Conservation (phyloP, 2,888 invertebrate genomes). For the Synanthedon formicaeformis region DNA sequence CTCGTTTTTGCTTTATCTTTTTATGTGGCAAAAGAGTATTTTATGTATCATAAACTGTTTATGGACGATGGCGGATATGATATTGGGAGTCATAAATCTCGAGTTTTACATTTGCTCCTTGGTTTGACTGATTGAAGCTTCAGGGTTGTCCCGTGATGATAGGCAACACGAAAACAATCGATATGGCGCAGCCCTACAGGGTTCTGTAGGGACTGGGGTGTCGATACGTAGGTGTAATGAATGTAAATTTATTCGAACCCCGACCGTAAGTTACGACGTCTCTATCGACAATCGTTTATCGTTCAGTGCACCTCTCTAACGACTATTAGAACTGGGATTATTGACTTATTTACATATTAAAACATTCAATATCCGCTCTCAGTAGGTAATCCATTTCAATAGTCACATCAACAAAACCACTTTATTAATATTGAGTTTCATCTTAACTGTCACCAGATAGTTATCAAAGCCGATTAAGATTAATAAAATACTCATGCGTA, state of each 20-base stretch:
- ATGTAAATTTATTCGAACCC: slow-evolving; percentile 14
- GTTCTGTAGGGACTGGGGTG: neutral
- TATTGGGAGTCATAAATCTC: neutral
- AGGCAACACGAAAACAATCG: too few species aligned
- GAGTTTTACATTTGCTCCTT: too few species aligned
- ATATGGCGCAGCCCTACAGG: too few species aligned
- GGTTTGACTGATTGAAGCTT: too few species aligned
- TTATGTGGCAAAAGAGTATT: neutral
- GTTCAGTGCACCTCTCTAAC: slow-evolving; percentile 3
- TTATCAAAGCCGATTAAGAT: too few species aligned
- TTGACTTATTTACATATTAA: slow-evolving; percentile 5
- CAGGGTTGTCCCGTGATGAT: too few species aligned
- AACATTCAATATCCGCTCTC: neutral
- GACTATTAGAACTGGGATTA: slow-evolving; percentile 9
- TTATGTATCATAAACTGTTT: neutral
- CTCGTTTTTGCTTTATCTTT: too few species aligned
- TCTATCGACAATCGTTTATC: slow-evolving; percentile 15
- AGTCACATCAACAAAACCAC: neutral
- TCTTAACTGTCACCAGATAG: too few species aligned
- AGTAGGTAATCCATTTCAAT: neutral
- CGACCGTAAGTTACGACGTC: slow-evolving; percentile 11
- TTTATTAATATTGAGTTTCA: too few species aligned
- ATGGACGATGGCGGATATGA: neutral
- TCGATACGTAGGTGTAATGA: slow-evolving; percentile 7
- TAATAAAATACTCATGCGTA: too few species aligned